Evolutionary conservation across 2,797 vertebrate species (phyloP).

Genomic region (Lutra lutra): DNA sequence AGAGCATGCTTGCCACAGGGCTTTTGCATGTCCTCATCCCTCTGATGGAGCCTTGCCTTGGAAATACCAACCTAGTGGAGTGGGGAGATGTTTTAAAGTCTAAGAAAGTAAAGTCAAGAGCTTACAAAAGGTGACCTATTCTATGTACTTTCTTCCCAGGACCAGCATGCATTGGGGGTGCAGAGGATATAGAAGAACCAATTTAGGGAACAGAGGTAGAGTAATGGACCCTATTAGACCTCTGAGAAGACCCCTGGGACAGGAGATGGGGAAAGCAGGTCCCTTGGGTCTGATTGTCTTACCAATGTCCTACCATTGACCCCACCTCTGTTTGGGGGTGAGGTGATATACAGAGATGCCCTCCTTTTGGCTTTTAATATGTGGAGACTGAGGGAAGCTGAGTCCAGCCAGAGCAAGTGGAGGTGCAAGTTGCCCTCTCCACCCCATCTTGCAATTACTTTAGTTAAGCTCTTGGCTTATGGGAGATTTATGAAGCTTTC

Average conservation of each 20-base stretch:
- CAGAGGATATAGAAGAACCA: not conserved
- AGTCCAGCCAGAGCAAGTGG: not conserved
- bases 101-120: not conserved
- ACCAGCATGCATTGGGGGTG: not conserved
- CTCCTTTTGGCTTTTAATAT: conserved; percentile 23
- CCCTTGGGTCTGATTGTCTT: not conserved
- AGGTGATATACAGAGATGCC: not conserved
- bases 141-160: not conserved
- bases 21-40: not conserved
- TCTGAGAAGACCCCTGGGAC: not conserved
- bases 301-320: not conserved
- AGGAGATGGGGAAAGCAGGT: not conserved
- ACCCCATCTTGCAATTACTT: conserved; percentile 52
- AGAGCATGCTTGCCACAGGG: not conserved
- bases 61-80: not conserved
- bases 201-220: not conserved
- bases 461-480: conserved; percentile 78
- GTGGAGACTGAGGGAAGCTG: not conserved
- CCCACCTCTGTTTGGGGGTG: not conserved
- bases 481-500: conserved; percentile 84
- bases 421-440: not conserved
- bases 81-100: conserved; percentile 23
- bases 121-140: not conserved
- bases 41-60: not conserved
- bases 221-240: not conserved